Conservation (phyloP, 2,888 invertebrate species). For the Lithosia quadra region DNA sequence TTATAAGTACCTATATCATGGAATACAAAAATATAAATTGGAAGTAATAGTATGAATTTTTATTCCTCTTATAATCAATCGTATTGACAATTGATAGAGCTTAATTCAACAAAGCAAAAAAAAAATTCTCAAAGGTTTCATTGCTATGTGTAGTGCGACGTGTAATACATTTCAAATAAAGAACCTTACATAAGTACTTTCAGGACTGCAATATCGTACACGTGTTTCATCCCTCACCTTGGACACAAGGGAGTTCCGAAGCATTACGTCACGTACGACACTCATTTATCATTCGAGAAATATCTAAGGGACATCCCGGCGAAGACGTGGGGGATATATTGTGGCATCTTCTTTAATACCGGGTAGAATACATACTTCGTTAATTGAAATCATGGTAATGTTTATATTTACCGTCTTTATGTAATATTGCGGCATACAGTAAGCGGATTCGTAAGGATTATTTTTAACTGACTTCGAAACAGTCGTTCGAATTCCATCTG, state of each 20-base stretch:
- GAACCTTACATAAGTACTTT: constrained; percentile 15
- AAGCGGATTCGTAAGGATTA: background rate
- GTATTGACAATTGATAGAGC: background rate
- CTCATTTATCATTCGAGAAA: constrained; percentile 75
- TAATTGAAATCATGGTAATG: constrained; percentile 60
- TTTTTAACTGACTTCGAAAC: background rate
- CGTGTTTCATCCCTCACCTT: constrained; percentile 46
- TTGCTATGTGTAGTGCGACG: background rate
- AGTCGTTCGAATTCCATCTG: background rate
- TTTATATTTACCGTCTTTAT: constrained; percentile 34
- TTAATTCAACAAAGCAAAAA: background rate
- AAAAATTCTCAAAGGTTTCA: background rate
- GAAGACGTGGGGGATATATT: constrained; percentile 53
- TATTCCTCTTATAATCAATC: too few species aligned
- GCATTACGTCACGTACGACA: constrained; percentile 68
- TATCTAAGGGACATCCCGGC: constrained; percentile 61
- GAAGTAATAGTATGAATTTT: too few species aligned
- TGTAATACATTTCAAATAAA: constrained; percentile 11
- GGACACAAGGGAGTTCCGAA: constrained; percentile 58
- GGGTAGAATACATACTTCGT: constrained; percentile 51
- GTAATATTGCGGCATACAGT: constrained; percentile 1
- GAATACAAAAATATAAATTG: too few species aligned
- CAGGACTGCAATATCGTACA: constrained; percentile 45
- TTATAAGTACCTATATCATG: too few species aligned
- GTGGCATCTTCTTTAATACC: constrained; percentile 64